Conservation (phyloP, 2,113 vertebrate species). For the Telmatochromis sp. region DNA sequence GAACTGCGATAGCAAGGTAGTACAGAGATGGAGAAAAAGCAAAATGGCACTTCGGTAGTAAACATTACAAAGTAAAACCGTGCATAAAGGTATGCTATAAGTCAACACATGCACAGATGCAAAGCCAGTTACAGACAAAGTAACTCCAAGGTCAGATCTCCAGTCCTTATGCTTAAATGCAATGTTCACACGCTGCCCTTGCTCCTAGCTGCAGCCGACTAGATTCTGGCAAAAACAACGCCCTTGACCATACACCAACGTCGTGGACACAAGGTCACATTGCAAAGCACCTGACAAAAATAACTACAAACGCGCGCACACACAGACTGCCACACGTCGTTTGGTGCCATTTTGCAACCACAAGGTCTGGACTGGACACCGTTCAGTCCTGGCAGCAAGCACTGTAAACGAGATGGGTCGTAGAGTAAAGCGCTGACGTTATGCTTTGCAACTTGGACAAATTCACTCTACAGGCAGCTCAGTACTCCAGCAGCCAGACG, state of each 20-base stretch:
- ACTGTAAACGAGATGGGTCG: background rate
- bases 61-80: background rate
- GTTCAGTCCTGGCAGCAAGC: background rate
- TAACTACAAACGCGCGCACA: background rate
- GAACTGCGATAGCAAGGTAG: background rate
- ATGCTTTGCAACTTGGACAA: constrained; percentile 3
- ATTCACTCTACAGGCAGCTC: background rate
- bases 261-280: constrained; percentile 24
- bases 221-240: background rate
- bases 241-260: background rate
- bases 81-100: background rate
- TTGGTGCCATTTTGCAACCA: constrained; percentile 44
- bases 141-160: background rate
- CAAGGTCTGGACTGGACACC: constrained; percentile 4
- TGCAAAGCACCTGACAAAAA: background rate
- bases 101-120: background rate
- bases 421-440: constrained; percentile 1
- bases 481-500: background rate
- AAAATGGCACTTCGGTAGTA: background rate
- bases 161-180: background rate
- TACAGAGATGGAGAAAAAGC: background rate
- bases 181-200: background rate
- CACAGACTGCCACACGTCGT: background rate
- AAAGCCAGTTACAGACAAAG: background rate
- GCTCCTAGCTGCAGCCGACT: background rate